Evolutionary conservation across 2,888 invertebrate genomes (phyloP).

Genomic region (Lasioglossum morio): DNA sequence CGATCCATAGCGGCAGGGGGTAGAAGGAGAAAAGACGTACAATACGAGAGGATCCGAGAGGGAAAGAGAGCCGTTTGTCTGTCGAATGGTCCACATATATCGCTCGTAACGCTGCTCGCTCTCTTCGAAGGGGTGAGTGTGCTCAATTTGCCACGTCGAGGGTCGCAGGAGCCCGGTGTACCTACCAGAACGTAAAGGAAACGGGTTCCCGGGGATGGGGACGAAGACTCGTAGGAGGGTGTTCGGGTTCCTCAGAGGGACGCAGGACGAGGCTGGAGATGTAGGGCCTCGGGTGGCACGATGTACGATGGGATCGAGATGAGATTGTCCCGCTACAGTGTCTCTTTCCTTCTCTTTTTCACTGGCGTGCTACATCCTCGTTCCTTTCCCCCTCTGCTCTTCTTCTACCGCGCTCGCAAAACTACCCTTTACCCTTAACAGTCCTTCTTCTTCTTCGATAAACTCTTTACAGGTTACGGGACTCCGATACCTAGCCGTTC

Average conservation of each 20-base stretch:
- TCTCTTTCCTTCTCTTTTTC: constrained; percentile 40
- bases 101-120: constrained; percentile 75
- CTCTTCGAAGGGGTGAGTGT: constrained; percentile 77
- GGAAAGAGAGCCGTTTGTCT: constrained; percentile 78
- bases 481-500: constrained; percentile 60
- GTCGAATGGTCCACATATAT: constrained; percentile 81
- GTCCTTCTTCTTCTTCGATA: constrained; percentile 79
- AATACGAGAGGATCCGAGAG: constrained; percentile 40
- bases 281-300: constrained; percentile 82
- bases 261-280: constrained; percentile 78
- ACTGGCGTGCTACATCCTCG: constrained; percentile 33
- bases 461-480: constrained; percentile 78
- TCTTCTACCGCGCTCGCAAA: constrained; percentile 68
- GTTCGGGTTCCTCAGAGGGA: constrained; percentile 70
- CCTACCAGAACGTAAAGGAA: constrained; percentile 74
- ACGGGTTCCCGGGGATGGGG: constrained; percentile 19
- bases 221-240: constrained; percentile 63
- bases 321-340: constrained; percentile 83
- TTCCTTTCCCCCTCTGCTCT: constrained; percentile 41
- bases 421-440: constrained; percentile 81
- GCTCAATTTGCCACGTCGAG: constrained; percentile 83
- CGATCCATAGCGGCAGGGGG: not conserved
- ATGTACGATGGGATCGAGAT: constrained; percentile 84
- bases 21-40: constrained; percentile 51
- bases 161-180: constrained; percentile 78